Conservation (phyloP, 2,888 invertebrate species). For the Stegophylla sp. region DNA sequence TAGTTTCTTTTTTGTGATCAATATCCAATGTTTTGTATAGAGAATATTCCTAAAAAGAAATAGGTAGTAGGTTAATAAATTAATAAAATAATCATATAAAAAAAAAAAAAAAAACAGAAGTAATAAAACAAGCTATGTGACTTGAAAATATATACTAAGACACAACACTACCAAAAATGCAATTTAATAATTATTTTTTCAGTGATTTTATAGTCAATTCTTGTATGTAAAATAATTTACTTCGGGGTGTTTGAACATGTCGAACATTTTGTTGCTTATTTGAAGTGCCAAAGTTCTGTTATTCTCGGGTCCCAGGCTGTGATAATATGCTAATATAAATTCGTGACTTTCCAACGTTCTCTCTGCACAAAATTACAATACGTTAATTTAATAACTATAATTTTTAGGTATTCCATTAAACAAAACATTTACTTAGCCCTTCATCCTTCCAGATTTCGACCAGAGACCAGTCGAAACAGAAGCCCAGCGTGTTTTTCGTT, state of each 20-base stretch:
- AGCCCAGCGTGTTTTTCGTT: background rate
- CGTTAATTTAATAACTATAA: background rate
- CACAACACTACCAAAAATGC: background rate
- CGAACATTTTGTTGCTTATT: conserved; percentile 12
- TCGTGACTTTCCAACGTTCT: conserved; percentile 45
- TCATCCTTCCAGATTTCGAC: conserved; percentile 29
- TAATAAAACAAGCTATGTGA: too few relatives aligned
- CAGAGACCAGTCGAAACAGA: conserved; percentile 4
- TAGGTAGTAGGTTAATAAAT: background rate
- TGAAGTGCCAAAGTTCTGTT: background rate
- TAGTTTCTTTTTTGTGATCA: background rate
- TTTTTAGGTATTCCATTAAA: too few relatives aligned
- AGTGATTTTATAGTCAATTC: background rate
- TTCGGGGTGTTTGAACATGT: conserved; percentile 26
- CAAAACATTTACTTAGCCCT: conserved; percentile 7
- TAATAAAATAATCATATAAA: background rate
- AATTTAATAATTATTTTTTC: background rate
- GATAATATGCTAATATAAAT: background rate
- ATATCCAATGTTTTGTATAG: conserved; percentile 18
- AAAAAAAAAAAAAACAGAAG: background rate
- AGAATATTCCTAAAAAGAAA: conserved; percentile 10
- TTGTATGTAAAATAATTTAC: conserved; percentile 15
- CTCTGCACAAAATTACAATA: conserved; percentile 4
- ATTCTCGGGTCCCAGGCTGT: background rate
- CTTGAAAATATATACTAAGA: too few relatives aligned